Evolutionary conservation across 2,888 invertebrate genomes (phyloP).

Genomic region (Rapana venosa): DNA sequence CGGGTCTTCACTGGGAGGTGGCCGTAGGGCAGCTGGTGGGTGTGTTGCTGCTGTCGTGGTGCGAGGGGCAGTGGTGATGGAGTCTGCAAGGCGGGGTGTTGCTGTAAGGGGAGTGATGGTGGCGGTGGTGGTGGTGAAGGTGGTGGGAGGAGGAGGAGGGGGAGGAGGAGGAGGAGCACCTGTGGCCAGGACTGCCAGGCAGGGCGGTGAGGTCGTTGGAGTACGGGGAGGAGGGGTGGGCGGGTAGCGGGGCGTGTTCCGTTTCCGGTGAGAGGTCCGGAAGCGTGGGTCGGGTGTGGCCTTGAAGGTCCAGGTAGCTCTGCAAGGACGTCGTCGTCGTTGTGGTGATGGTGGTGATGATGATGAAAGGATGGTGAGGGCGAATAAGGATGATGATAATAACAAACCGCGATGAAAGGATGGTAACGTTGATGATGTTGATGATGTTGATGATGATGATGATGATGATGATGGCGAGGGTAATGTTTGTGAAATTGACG

Average conservation of each 20-base stretch:
- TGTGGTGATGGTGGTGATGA: no score
- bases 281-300: background rate
- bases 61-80: background rate
- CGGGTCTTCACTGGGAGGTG: background rate
- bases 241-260: background rate
- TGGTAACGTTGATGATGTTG: no score
- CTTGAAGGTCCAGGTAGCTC: conserved; percentile 50
- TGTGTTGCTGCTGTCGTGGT: background rate
- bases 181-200: background rate
- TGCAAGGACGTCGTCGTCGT: background rate
- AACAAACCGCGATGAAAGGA: no score
- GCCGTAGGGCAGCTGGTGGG: background rate
- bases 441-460: no score
- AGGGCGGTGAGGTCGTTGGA: background rate
- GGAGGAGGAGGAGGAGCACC: background rate
- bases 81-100: background rate
- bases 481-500: no score
- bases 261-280: background rate
- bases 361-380: no score
- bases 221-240: background rate
- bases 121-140: background rate
- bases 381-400: no score
- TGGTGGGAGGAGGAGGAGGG: background rate
- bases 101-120: background rate
- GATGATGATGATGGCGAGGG: no score